Conservation (phyloP, 2,113 vertebrate species). For the Phalacrocorax brasilianus region DNA sequence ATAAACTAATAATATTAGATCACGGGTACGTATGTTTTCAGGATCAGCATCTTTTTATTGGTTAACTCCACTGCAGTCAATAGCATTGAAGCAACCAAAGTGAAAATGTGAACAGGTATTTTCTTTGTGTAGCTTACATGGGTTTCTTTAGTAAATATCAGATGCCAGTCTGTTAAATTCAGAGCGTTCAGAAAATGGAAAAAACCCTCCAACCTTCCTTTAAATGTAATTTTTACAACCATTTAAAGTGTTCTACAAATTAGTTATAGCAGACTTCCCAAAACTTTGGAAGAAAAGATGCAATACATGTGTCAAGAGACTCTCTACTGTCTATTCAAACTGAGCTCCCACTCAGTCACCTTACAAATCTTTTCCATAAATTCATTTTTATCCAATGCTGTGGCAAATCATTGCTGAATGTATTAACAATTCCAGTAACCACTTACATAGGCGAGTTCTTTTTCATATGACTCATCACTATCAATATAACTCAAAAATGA, state of each 20-base stretch:
- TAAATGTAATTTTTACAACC: not conserved
- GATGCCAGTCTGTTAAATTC: not conserved
- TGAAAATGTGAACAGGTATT: not conserved
- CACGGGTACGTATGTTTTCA: not conserved
- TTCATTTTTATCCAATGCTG: not conserved
- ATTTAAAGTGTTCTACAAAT: not conserved
- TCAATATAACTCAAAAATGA: constrained; percentile 20
- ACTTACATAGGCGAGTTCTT: not conserved
- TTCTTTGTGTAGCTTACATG: not conserved
- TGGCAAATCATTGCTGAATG: not conserved
- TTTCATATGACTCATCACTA: constrained; percentile 19
- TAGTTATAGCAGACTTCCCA: not conserved
- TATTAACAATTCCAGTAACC: constrained; percentile 22
- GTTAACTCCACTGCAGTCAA: not conserved
- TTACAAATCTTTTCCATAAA: not conserved
- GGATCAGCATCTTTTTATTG: not conserved
- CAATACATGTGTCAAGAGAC: not conserved
- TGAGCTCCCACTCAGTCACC: not conserved
- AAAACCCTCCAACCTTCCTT: not conserved
- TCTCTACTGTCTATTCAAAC: not conserved
- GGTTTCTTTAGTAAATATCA: not conserved
- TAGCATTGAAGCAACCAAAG: not conserved
- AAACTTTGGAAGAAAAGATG: not conserved
- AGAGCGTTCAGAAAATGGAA: not conserved
- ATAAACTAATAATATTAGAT: not conserved